A percentile compares a stretch with the other conserved stretches of the same genome.
Conservation (phyloP, 2,113 vertebrate genomes). For the Tapirus terrestris region DNA sequence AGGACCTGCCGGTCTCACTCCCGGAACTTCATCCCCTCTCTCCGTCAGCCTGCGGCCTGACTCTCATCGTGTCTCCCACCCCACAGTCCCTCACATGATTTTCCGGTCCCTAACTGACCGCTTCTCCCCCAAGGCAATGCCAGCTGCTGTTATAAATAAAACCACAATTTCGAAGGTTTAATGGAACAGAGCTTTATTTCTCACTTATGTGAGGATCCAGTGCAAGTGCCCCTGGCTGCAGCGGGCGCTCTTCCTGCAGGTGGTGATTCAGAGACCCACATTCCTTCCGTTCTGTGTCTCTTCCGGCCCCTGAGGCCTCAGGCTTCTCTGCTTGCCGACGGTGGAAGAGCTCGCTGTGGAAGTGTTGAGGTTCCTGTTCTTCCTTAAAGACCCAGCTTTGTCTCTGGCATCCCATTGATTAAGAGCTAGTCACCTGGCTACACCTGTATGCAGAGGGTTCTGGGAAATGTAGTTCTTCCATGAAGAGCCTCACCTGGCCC, state of each 20-base stretch:
- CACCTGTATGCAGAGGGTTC: neutral
- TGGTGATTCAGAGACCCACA: accelerated
- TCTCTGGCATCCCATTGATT: neutral
- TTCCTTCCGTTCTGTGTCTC: neutral
- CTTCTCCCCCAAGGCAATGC: neutral
- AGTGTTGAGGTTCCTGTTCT: neutral
- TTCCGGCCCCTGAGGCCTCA: no score
- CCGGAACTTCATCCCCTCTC: accelerated
- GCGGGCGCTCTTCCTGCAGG: neutral
- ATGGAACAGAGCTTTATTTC: neutral
- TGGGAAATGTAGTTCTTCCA: neutral
- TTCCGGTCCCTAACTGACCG: neutral
- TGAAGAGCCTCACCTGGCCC: neutral
- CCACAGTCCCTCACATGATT: neutral
- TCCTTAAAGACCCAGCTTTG: neutral
- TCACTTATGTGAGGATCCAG: accelerated
- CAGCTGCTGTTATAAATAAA: neutral
- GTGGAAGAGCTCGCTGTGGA: neutral
- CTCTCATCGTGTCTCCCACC: accelerated
- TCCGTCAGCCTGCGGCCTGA: accelerated
- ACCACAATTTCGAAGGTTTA: neutral
- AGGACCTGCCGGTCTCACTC: accelerated
- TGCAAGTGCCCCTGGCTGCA: accelerated
- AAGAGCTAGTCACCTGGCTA: neutral
- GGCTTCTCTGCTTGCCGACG: neutral